Evolutionary conservation across 1,140 invertebrate species (phyloP).

Genomic region (Diploscapter pachys): DNA sequence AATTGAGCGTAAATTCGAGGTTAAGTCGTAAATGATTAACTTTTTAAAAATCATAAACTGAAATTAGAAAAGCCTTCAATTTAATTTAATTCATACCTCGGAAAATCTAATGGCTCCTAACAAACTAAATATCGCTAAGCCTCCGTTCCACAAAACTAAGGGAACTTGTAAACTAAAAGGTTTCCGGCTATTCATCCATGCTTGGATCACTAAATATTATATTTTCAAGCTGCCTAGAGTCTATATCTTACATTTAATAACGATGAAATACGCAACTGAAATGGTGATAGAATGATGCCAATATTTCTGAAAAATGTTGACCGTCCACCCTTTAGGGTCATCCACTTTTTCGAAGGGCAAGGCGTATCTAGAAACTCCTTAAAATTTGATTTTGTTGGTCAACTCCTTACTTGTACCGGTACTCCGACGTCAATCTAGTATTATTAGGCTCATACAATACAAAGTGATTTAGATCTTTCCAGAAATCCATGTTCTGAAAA

Average conservation of each 20-base stretch:
- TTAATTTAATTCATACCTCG: conserved; percentile 66
- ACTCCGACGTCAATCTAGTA: conserved; percentile 42
- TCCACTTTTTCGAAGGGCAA: conserved; percentile 50
- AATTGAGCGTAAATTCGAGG: no score
- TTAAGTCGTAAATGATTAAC: no score
- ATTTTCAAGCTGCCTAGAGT: not conserved
- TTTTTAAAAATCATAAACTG: no score
- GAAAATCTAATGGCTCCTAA: conserved; percentile 69
- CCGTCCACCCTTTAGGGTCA: conserved; percentile 47
- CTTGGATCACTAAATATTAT: conserved; percentile 63
- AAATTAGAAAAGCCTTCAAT: no score
- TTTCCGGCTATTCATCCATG: conserved; percentile 82
- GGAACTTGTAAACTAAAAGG: conserved; percentile 79
- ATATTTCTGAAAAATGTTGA: conserved; percentile 47
- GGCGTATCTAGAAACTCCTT: conserved; percentile 40
- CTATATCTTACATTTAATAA: conserved; percentile 35
- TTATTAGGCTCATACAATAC: conserved; percentile 45
- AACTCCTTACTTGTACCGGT: conserved; percentile 48
- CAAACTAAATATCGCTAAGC: conserved; percentile 82
- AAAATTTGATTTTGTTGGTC: conserved; percentile 31
- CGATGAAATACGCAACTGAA: conserved; percentile 51
- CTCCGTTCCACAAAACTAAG: conserved; percentile 84
- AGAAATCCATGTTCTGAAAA: conserved; percentile 12
- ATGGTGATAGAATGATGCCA: conserved; percentile 57
- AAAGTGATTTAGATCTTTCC: conserved; percentile 41